These are phyloP conservation scores for Epizoanthus scotinus DNA, from an alignment of 92 coral and sea anemone genomes.

Conservation along the genomic window DNA sequence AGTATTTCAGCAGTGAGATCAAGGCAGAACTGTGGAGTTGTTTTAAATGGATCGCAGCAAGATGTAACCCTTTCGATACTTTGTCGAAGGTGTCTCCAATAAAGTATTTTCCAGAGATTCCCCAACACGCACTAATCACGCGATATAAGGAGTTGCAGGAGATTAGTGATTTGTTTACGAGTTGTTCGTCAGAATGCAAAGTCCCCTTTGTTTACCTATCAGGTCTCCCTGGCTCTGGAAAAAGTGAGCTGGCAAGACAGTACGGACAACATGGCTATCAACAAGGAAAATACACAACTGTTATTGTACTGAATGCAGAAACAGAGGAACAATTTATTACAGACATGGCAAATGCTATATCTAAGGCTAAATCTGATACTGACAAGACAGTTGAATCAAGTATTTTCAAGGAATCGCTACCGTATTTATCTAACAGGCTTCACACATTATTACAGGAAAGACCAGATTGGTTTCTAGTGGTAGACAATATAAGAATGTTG, in stretches of 20 bases:
- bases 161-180: neutral
- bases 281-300: neutral
- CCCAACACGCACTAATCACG: neutral
- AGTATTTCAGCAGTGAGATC: neutral
- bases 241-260: conserved; percentile 26
- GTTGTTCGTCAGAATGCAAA: neutral
- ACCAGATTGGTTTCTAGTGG: conserved; percentile 21
- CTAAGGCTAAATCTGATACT: neutral
- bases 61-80: neutral
- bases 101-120: neutral
- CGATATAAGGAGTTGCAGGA: neutral
- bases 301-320: conserved; percentile 7
- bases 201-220: neutral
- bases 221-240: conserved; percentile 26
- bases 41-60: neutral
- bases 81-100: neutral
- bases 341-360: neutral
- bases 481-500: conserved; percentile 12
- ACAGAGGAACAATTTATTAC: neutral
- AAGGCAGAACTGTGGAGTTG: neutral
- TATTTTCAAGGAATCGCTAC: neutral
- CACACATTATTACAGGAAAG: neutral
- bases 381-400: neutral
- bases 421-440: neutral
- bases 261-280: conserved; percentile 1